A percentile compares a stretch with the other conserved stretches of the same genome.
phyloP scores from a whole-genome alignment of 35 echinoderm and acorn worm species.

The Diadema setosum region DNA sequence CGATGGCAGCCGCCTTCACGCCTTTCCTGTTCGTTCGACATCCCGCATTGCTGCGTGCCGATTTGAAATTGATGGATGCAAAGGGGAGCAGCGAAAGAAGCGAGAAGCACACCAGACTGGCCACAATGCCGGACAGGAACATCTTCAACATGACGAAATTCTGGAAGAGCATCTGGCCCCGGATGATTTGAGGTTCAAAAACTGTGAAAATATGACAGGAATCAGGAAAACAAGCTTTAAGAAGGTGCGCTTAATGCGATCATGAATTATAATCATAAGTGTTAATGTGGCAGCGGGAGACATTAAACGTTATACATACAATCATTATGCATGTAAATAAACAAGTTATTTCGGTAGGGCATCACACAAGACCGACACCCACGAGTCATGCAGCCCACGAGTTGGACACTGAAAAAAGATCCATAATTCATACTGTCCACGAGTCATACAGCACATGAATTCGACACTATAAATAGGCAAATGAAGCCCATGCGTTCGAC shows the following conservation, averaged over 20 bases:
- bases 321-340: not conserved
- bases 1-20: constrained; percentile 22
- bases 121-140: constrained; percentile 68
- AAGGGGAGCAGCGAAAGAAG: constrained; percentile 67
- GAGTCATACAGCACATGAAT: too few species aligned
- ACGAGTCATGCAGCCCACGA: too few species aligned
- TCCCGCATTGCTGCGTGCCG: constrained; percentile 44
- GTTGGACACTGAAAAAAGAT: too few species aligned
- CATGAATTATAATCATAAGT: not conserved
- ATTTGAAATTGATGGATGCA: constrained; percentile 34
- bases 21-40: constrained; percentile 54
- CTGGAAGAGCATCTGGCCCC: constrained; percentile 86
- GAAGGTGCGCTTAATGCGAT: not conserved
- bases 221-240: not conserved
- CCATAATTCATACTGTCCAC: too few species aligned
- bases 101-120: constrained; percentile 64
- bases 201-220: constrained; percentile 35
- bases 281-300: not conserved
- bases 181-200: constrained; percentile 79
- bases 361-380: not conserved
- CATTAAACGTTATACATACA: not conserved
- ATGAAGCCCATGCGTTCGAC: too few species aligned
- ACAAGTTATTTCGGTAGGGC: not conserved
- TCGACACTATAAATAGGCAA: too few species aligned
- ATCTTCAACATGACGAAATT: constrained; percentile 88